A percentile compares a stretch with the other conserved stretches of the same genome.
phyloP scores from a whole-genome alignment of 2,113 vertebrate species.

The Uropsilus gracilis region DNA sequence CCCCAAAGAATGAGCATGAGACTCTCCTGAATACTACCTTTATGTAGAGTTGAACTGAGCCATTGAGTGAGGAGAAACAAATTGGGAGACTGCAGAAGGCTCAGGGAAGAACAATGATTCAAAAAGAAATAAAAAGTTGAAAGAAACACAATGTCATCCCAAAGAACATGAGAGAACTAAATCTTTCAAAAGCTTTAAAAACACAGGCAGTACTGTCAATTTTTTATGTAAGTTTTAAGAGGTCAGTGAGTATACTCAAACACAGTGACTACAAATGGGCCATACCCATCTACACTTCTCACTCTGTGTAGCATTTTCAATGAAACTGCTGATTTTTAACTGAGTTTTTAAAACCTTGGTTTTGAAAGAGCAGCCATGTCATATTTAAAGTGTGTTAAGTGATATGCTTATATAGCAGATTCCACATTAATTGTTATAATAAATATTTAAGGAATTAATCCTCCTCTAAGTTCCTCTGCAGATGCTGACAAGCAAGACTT shows the following conservation, averaged over 20 bases:
- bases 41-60: too few species aligned
- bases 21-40: neutral
- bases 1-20: neutral
- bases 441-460: neutral
- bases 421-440: conserved; percentile 47
- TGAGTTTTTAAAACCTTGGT: conserved; percentile 67
- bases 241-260: neutral
- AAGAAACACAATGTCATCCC: neutral
- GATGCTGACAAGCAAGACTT: neutral
- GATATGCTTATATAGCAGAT: neutral
- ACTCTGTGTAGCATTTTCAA: neutral
- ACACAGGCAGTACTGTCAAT: neutral
- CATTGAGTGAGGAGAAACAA: neutral
- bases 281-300: too few species aligned
- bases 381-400: conserved; percentile 25
- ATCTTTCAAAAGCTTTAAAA: neutral
- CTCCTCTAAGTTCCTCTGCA: conserved; percentile 8
- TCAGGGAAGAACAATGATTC: neutral
- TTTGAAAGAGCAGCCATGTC: conserved; percentile 36
- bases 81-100: neutral
- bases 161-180: neutral
- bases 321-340: conserved; percentile 53
- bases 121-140: neutral
- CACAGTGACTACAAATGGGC: too few species aligned
- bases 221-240: neutral